A percentile compares a stretch with the other conserved stretches of the same genome.
These are phyloP conservation scores for Leptura quadrifasciata DNA, from an alignment of 2,888 invertebrate species.

Conservation along the genomic window DNA sequence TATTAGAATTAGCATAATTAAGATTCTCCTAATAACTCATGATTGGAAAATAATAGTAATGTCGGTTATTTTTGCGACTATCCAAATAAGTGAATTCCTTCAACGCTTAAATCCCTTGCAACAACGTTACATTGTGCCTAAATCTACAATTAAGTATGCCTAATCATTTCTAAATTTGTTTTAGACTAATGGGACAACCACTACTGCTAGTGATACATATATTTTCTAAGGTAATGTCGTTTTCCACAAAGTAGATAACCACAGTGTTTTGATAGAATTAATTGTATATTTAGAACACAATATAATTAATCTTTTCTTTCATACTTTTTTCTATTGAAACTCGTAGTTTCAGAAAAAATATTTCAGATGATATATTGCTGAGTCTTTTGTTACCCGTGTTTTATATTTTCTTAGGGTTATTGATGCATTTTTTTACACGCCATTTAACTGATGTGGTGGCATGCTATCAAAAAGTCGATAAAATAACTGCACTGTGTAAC, in stretches of 20 bases:
- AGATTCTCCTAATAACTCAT: too few relatives aligned
- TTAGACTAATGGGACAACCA: constrained; percentile 84
- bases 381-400: constrained; percentile 40
- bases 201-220: constrained; percentile 87
- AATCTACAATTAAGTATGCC: constrained; percentile 61
- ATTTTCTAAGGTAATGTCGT: constrained; percentile 81
- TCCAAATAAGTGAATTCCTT: neutral
- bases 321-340: constrained; percentile 11
- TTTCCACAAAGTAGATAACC: constrained; percentile 34
- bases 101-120: constrained; percentile 31
- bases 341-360: constrained; percentile 31
- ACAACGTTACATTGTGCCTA: constrained; percentile 56
- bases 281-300: constrained; percentile 61
- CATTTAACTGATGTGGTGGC: constrained; percentile 61
- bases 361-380: constrained; percentile 38
- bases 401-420: constrained; percentile 51
- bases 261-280: constrained; percentile 38
- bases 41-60: neutral
- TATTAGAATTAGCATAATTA: too few relatives aligned
- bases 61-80: neutral
- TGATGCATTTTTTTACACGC: constrained; percentile 62
- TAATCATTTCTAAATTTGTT: constrained; percentile 70
- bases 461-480: constrained; percentile 41
- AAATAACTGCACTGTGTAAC: constrained; percentile 38
- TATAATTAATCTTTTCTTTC: constrained; percentile 5